Base-by-base conservation (phyloP, 2,113 vertebrate genomes). In the Spheniscus mendiculus region DNA sequence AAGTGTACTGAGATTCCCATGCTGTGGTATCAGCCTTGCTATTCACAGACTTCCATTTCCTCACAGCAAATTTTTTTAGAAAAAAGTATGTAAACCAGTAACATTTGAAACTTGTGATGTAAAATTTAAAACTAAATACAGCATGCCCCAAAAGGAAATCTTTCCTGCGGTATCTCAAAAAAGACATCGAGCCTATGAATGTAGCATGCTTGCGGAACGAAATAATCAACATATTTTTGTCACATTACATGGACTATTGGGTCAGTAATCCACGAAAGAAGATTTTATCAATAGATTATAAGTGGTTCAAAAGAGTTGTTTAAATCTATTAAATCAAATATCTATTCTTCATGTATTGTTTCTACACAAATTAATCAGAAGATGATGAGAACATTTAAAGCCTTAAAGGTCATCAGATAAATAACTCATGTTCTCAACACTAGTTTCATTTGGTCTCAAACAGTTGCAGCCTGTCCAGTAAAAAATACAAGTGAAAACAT, bases 341-440 rank as follows among this genome's bases (percentile, higher is more conserved):
- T 90, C 42, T 94, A 40, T 93, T 97, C 70, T 95, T 97, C 82
- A 87, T 61, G 89, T 93, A 89, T 87, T 93, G 23, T 70, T 93
- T 92, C 92, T 97, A 50, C 40, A 87, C 16, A 83, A 97, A 97
- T 96, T 97, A 97, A 83, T 70, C 65, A 83, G 89, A 97, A 97
- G n/a, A 84, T 81, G 50, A 94, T 95, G 85, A 97, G 86, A 94
- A 89, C 21, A 36, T 86, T 91, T 70, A 67, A 96, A 89, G 34
- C 86, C 71, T 95, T 97, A 89, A 96, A 96, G 94, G 50, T 93
- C 74, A 93, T 81, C 73, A 92, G 85, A 94, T 88, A 89, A 77
- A 93, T 93, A 95, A n/a, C 50, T 87, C 49, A 69, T 40, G 49
- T 94, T 92, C 61, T 94, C 87, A 81, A 97, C 67, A 91, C 76